These are phyloP conservation scores for Rhincodon typus DNA, from an alignment of 2,797 vertebrate species.

Conservation along the genomic window DNA sequence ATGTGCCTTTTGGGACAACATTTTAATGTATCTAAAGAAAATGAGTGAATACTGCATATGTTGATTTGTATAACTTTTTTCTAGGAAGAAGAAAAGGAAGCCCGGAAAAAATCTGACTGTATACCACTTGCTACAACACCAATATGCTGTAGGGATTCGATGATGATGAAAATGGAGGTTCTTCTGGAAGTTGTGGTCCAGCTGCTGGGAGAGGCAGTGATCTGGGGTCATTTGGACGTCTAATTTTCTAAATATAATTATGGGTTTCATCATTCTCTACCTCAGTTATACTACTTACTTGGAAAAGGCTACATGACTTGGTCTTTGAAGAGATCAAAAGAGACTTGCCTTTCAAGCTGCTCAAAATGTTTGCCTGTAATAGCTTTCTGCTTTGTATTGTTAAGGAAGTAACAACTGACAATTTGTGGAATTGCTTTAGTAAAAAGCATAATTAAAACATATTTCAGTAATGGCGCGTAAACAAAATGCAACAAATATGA, in stretches of 20 bases:
- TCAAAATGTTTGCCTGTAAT: neutral
- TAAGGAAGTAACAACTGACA: neutral
- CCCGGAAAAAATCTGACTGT: slow-evolving; percentile 57
- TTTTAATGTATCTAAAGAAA: neutral
- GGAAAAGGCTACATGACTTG: neutral
- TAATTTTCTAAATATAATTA: slow-evolving; percentile 54
- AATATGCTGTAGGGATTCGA: slow-evolving; percentile 62
- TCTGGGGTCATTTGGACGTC: slow-evolving; percentile 57
- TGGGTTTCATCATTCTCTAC: neutral
- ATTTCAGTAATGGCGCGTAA: neutral
- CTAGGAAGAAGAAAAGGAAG: slow-evolving; percentile 71
- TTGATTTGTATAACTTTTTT: neutral
- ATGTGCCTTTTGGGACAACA: neutral
- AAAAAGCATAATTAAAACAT: neutral
- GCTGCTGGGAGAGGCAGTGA: slow-evolving; percentile 46
- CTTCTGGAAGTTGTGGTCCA: slow-evolving; percentile 55
- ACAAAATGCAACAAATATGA: neutral
- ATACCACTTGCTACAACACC: slow-evolving; percentile 58
- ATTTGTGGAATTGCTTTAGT: neutral
- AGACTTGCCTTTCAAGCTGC: neutral
- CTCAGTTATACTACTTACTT: neutral
- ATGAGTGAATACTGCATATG: neutral
- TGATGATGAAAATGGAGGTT: slow-evolving; percentile 60
- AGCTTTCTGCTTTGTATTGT: neutral
- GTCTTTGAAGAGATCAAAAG: neutral